Percentiles rank a stretch among this genome's conserved stretches.
Evolutionary conservation across 1,140 invertebrate species (phyloP).

Genomic region (Drosophila tsacasi): DNA sequence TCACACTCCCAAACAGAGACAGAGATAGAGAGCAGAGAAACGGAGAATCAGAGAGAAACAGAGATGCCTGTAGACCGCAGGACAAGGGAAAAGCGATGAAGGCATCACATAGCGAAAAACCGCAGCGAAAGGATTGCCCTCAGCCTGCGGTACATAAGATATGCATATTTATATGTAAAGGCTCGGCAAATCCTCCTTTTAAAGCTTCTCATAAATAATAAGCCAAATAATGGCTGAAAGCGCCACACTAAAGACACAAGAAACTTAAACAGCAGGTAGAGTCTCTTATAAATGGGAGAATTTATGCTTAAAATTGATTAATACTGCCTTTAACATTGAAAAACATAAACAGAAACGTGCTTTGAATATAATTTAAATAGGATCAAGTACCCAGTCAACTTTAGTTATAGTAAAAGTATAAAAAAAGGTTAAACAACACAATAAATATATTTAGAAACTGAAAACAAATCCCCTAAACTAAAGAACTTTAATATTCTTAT

Average conservation of each 20-base stretch:
- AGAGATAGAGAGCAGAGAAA: background rate
- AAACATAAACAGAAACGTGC: background rate
- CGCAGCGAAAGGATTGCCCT: constrained; percentile 65
- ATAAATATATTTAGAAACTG: background rate
- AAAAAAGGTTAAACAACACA: too few species aligned
- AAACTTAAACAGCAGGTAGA: constrained; percentile 17
- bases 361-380: background rate
- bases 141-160: constrained; percentile 19
- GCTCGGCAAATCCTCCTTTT: background rate
- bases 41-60: background rate
- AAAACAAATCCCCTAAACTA: too few species aligned
- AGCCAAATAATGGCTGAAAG: constrained; percentile 46
- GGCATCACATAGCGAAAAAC: constrained; percentile 40
- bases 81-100: constrained; percentile 5
- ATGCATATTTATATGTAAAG: constrained; percentile 8
- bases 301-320: background rate
- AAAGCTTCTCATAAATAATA: constrained; percentile 70
- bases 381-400: fast-evolving
- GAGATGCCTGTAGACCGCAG: constrained; percentile 54
- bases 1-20: constrained; percentile 10
- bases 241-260: constrained; percentile 4
- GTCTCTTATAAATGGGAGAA: constrained; percentile 3
- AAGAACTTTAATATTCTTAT: too few species aligned
- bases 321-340: background rate
- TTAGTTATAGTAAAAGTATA: fast-evolving